These are phyloP conservation scores for Cyphomyrus discorhynchus DNA, from an alignment of 2,113 vertebrate genomes.

Conservation along the genomic window DNA sequence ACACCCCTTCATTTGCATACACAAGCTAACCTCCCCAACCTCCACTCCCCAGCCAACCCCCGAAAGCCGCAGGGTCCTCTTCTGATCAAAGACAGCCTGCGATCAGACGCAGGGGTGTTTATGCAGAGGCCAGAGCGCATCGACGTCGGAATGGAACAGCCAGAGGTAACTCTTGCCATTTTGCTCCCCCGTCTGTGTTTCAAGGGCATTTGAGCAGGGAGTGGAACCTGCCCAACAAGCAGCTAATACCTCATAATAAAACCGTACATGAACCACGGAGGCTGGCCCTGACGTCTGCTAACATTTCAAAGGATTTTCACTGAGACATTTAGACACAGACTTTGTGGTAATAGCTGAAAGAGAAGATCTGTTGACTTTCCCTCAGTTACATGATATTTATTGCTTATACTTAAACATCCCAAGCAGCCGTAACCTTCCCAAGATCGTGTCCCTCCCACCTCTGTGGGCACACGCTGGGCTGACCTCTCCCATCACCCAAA, in stretches of 20 bases:
- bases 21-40: slow-evolving; percentile 1
- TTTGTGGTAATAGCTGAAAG: background rate
- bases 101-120: background rate
- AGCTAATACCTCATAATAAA: background rate
- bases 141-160: background rate
- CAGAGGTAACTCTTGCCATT: background rate
- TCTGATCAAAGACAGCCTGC: background rate
- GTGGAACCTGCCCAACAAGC: no score
- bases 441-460: background rate
- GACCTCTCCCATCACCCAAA: background rate
- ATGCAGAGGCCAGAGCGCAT: background rate
- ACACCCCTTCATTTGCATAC: slow-evolving; percentile 2
- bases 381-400: background rate
- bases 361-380: background rate
- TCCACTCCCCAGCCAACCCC: background rate
- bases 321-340: background rate
- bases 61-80: background rate
- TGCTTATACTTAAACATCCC: background rate
- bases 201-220: background rate
- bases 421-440: background rate
- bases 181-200: background rate
- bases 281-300: background rate
- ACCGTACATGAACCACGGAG: background rate
- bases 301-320: background rate
- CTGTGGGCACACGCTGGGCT: background rate